Percentiles rank a stretch among this genome's conserved stretches.
These are phyloP conservation scores for Liolophura sinensis DNA, from an alignment of 1,140 invertebrate genomes.

Conservation along the genomic window DNA sequence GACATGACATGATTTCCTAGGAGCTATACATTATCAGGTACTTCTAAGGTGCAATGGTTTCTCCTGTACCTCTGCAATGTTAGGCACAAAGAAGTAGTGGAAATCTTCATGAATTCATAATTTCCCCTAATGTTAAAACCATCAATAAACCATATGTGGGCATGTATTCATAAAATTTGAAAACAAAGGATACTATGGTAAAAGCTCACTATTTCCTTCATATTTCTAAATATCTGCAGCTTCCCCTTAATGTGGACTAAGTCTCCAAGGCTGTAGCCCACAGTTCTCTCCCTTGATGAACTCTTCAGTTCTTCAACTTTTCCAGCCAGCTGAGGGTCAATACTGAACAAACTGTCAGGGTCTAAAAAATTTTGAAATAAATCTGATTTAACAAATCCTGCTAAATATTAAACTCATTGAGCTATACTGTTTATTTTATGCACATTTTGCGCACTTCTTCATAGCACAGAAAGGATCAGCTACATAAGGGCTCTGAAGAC, in stretches of 20 bases:
- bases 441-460: neutral
- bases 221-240: slow-evolving; percentile 32
- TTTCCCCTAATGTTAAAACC: no score
- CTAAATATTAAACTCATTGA: neutral
- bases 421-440: neutral
- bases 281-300: neutral
- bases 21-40: no score
- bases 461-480: no score
- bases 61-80: no score
- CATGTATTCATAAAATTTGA: neutral
- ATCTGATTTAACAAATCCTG: neutral
- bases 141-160: no score
- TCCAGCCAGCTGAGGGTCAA: neutral
- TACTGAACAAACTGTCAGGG: neutral
- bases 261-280: slow-evolving; percentile 33
- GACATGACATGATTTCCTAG: no score
- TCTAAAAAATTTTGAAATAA: neutral
- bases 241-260: slow-evolving; percentile 36
- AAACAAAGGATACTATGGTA: slow-evolving; percentile 35
- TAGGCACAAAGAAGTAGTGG: no score
- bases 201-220: slow-evolving; percentile 31
- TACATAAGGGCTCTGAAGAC: no score
- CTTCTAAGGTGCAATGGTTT: no score
- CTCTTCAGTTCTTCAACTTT: slow-evolving; percentile 1
- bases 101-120: no score